A percentile compares a stretch with the other conserved stretches of the same genome.
Evolutionary conservation across 1,140 invertebrate species (phyloP).

Genomic region (Trypoxylus dichotomus): DNA sequence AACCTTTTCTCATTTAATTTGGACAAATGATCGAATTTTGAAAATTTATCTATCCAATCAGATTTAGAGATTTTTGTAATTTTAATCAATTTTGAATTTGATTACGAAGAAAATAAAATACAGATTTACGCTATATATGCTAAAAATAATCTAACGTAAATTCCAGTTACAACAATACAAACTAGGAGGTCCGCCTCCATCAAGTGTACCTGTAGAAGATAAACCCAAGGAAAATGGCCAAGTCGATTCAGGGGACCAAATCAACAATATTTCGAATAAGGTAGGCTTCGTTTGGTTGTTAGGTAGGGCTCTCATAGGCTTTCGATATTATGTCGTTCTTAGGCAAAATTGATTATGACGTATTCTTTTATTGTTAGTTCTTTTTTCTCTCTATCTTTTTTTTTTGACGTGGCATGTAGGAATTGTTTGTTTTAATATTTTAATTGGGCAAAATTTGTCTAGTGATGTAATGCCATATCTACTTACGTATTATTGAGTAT

Average conservation of each 20-base stretch:
- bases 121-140: not conserved
- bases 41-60: no score
- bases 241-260: conserved; percentile 58
- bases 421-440: not conserved
- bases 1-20: no score
- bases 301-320: not conserved
- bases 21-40: no score
- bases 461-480: not conserved
- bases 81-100: no score
- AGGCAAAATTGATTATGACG: not conserved
- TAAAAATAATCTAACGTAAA: no score
- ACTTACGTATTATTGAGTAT: not conserved
- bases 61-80: no score
- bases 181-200: conserved; percentile 62
- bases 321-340: not conserved
- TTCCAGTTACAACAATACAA: conserved; percentile 78
- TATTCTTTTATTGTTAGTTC: not conserved
- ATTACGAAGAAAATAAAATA: no score
- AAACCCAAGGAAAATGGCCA: conserved; percentile 76
- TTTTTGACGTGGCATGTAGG: not conserved
- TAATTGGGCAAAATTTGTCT: not conserved
- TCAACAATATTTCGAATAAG: conserved; percentile 46
- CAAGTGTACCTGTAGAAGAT: conserved; percentile 59
- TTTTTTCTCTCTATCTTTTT: not conserved
- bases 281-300: conserved; percentile 10